Evolutionary conservation across 2,797 vertebrate genomes (phyloP), one percentile per base, ranked within the genome.

Genomic region (Thamnophis elegans): DNA sequence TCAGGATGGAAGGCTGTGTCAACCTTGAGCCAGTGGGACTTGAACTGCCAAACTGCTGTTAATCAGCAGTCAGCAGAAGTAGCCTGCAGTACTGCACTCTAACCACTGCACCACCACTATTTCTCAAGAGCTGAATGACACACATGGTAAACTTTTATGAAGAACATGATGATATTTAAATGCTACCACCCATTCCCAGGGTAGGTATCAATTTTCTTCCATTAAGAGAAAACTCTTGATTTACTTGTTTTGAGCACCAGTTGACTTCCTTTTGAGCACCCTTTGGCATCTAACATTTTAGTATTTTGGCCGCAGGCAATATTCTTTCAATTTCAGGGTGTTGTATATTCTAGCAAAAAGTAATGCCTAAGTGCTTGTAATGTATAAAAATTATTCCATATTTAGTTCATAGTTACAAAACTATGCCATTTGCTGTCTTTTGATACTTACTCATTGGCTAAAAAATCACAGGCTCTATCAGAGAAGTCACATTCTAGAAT

Each of bases 391-490:
- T 28, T 3, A 42, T 60, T 53, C 88, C 18, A 0, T 1, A 4
- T 92, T 89, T 60, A 92, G 3, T 1, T 93, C 36, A 91, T 54
- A 86, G 2, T 55, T 65, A 85, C 88, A 87, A 95, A 93, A 90
- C 0, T 88, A 82, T 68, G 26, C 93, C 89, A 89, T 92, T 8
- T 93, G 11, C 13, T 89, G 22, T 20, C 85, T 59, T 20, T 93
- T 65, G 91, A 47, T 26, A n/a, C 65, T n/a, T 16, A 86, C 11
- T 94, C 7, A 18, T 62, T 89, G 53, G 3, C 11, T 36, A 22
- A 36, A 42, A 78, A 25, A 4, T 42, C 36, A 65, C 12, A 25
- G 58, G 25, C 9, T 65, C 1, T 42, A 18, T 82, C 25, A 82
- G 26, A 59, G 26, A 59, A 25, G 5, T 62, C 36, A 58, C 36